These are phyloP conservation scores for Nebria brevicollis DNA, from an alignment of 2,888 invertebrate species.

Conservation along the genomic window DNA sequence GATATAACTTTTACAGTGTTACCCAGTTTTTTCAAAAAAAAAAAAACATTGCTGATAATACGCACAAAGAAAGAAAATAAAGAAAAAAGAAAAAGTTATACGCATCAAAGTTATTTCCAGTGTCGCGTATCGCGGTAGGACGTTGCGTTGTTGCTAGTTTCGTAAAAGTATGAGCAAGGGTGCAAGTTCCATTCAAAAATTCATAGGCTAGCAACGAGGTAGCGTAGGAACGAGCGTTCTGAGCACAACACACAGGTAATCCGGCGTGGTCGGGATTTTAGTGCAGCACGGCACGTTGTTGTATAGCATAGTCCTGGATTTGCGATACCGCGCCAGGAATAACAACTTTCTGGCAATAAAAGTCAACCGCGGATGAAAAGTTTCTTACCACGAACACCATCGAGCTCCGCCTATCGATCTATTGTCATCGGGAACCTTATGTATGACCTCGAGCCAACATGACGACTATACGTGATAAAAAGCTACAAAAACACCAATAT, in stretches of 20 bases:
- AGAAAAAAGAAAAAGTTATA: too few relatives aligned
- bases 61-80: too few relatives aligned
- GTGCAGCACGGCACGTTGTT: constrained; percentile 23
- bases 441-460: constrained; percentile 15
- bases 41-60: too few relatives aligned
- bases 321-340: constrained; percentile 42
- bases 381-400: constrained; percentile 24
- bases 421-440: constrained; percentile 34
- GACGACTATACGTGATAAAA: not conserved
- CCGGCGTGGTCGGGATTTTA: constrained; percentile 24
- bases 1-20: too few relatives aligned
- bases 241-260: constrained; percentile 23
- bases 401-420: constrained; percentile 25
- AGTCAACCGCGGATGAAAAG: constrained; percentile 39
- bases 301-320: constrained; percentile 18
- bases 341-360: constrained; percentile 45
- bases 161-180: constrained; percentile 6
- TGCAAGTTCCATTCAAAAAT: constrained; percentile 37
- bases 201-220: constrained; percentile 17
- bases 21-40: too few relatives aligned
- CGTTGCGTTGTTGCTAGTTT: constrained; percentile 18
- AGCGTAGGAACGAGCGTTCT: too few relatives aligned
- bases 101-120: too few relatives aligned
- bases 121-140: too few relatives aligned
- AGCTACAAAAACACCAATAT: too few relatives aligned